Conservation (phyloP, 2,797 vertebrate genomes). For the Basileuterus tristriatus region DNA sequence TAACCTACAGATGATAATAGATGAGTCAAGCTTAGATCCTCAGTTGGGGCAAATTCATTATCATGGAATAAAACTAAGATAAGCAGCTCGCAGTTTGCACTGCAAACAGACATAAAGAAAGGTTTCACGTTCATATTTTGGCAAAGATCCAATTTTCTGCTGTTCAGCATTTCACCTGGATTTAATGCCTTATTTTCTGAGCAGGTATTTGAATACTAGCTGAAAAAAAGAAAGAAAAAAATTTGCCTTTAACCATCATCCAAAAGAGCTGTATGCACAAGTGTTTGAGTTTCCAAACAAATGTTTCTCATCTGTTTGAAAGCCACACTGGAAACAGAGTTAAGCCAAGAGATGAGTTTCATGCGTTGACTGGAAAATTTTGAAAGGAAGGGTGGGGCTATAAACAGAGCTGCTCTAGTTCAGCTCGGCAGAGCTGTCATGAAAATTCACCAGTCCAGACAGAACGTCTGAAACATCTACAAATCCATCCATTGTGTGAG, state of each 20-base stretch:
- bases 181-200: not conserved
- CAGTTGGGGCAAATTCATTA: not conserved
- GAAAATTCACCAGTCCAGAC: conserved; percentile 58
- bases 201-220: not conserved
- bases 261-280: not conserved
- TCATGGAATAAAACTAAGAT: not conserved
- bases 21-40: not conserved
- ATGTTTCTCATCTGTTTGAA: conserved; percentile 57
- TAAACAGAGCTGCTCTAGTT: conserved; percentile 48
- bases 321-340: conserved; percentile 21
- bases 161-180: not conserved
- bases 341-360: conserved; percentile 64
- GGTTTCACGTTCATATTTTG: not conserved
- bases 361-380: conserved; percentile 57
- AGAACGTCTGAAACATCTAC: conserved; percentile 29
- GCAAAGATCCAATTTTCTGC: not conserved
- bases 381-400: conserved; percentile 54
- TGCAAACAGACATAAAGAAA: not conserved
- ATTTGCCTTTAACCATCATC: not conserved
- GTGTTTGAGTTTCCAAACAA: conserved; percentile 38
- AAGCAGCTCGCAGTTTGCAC: not conserved
- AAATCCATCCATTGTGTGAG: conserved; percentile 33
- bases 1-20: not conserved
- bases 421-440: conserved; percentile 29
- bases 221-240: not conserved